Percentiles rank a stretch among this genome's conserved stretches.
Evolutionary conservation across 2,797 vertebrate genomes (phyloP).

Genomic region (Xenopus petersii): DNA sequence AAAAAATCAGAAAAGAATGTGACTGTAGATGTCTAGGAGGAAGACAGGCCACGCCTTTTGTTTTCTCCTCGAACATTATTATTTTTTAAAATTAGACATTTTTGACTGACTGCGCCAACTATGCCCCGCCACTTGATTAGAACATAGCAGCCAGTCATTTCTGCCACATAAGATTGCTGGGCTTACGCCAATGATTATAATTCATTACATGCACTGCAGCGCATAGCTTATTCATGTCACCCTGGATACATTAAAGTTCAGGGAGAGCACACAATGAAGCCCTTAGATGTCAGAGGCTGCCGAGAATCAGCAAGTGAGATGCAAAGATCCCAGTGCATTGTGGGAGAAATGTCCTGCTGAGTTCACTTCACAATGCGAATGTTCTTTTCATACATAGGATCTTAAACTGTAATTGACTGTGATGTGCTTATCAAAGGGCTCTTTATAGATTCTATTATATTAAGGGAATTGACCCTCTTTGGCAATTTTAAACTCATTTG

Average conservation of each 20-base stretch:
- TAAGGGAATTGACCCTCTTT: constrained; percentile 29
- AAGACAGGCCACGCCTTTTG: constrained; percentile 58
- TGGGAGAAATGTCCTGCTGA: constrained; percentile 41
- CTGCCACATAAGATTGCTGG: constrained; percentile 55
- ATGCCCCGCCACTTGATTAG: constrained; percentile 54
- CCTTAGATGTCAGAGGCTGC: constrained; percentile 45
- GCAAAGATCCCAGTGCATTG: constrained; percentile 38
- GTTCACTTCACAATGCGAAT: constrained; percentile 46
- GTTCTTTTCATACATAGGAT: constrained; percentile 46
- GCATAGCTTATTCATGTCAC: constrained; percentile 52
- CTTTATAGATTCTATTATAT: constrained; percentile 42
- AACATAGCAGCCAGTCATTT: constrained; percentile 56
- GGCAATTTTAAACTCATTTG: constrained; percentile 13
- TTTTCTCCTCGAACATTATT: constrained; percentile 56
- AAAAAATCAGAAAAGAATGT: constrained; percentile 66
- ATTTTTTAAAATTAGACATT: constrained; percentile 59
- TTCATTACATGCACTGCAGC: constrained; percentile 48
- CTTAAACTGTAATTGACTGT: constrained; percentile 46
- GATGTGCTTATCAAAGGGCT: constrained; percentile 45
- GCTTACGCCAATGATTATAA: constrained; percentile 55
- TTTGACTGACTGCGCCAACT: constrained; percentile 53
- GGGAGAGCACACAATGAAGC: constrained; percentile 43
- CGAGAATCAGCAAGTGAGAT: constrained; percentile 39
- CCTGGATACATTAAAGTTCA: constrained; percentile 49
- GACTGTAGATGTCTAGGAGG: constrained; percentile 55